Conservation (phyloP, 1,140 invertebrate species). For the Sinonovacula constricta region DNA sequence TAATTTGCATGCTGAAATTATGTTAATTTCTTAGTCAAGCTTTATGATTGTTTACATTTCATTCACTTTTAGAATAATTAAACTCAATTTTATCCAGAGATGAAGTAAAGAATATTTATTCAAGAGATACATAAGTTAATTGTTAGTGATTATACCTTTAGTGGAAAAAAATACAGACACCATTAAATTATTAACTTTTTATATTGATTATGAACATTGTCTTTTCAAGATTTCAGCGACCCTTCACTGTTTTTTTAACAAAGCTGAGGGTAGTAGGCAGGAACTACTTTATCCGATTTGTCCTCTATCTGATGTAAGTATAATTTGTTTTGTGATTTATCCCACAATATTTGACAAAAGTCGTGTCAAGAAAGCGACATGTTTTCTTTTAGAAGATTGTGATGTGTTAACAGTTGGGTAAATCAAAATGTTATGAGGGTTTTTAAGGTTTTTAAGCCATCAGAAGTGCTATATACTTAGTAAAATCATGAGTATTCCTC, state of each 20-base stretch:
- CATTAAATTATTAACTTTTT: too few species aligned
- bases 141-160: background rate
- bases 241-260: constrained; percentile 28
- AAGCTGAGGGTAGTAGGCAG: constrained; percentile 30
- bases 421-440: too few species aligned
- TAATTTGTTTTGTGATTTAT: background rate
- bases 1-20: background rate
- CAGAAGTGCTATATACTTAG: too few species aligned
- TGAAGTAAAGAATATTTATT: background rate
- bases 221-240: constrained; percentile 43
- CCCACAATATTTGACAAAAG: background rate
- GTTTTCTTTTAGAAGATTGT: too few species aligned
- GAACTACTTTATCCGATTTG: constrained; percentile 49
- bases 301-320: constrained; percentile 47
- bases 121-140: background rate
- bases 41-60: background rate
- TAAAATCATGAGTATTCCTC: too few species aligned
- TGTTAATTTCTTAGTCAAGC: too few species aligned
- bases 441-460: too few species aligned
- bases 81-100: background rate
- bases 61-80: background rate
- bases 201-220: background rate
- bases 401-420: background rate
- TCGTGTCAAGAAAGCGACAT: background rate
- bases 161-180: too few species aligned